Conservation (phyloP, 2,113 vertebrate genomes). For the Copsychus sechellarum region DNA sequence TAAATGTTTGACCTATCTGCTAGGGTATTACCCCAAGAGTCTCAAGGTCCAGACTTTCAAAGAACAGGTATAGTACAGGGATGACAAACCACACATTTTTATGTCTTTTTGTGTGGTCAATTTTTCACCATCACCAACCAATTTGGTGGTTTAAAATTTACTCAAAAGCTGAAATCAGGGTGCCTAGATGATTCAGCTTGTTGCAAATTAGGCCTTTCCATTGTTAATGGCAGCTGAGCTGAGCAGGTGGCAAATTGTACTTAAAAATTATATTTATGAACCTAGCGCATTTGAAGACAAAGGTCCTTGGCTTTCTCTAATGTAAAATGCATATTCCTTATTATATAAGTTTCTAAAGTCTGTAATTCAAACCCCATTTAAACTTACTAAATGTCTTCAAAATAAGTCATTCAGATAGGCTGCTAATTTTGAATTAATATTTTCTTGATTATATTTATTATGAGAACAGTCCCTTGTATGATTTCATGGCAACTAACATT, state of each 20-base stretch:
- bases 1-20: not conserved
- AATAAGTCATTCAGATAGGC: not conserved
- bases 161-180: not conserved
- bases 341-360: not conserved
- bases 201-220: not conserved
- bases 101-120: not conserved
- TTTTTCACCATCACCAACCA: not conserved
- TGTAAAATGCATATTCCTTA: not conserved
- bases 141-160: not conserved
- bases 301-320: not conserved
- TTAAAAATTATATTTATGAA: not conserved
- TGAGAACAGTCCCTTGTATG: not conserved
- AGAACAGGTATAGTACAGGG: not conserved
- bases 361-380: not conserved
- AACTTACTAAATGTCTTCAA: not conserved
- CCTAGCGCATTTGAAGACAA: not conserved
- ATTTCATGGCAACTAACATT: not conserved
- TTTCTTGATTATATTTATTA: not conserved
- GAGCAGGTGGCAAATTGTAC: not conserved
- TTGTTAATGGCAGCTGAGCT: not conserved
- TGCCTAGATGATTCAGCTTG: not conserved
- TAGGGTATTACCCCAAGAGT: not conserved
- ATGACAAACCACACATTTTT: not conserved
- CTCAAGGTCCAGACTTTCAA: not conserved
- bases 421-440: not conserved